Conservation (phyloP, 1,140 invertebrate species). For the Achatina immaculata region DNA sequence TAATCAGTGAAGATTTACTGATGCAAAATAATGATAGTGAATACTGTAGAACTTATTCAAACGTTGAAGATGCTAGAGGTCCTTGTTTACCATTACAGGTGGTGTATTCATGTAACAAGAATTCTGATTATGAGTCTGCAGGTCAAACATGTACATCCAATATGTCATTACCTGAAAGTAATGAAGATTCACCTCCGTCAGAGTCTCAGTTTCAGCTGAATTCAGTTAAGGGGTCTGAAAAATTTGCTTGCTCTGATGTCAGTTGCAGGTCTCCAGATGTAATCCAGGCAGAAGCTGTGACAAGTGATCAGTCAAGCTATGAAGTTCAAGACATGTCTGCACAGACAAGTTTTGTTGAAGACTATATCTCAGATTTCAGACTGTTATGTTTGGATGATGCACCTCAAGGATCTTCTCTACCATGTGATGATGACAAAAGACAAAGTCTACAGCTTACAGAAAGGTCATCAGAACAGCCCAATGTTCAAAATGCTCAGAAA, state of each 20-base stretch:
- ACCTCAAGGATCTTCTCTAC: neutral
- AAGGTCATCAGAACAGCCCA: neutral
- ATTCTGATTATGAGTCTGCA: no score
- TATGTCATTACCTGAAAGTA: no score
- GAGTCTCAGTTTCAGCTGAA: no score
- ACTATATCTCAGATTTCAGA: neutral
- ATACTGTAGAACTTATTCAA: neutral
- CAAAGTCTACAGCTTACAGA: neutral
- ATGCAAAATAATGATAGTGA: neutral
- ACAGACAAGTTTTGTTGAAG: conserved; percentile 16
- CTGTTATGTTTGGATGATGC: neutral
- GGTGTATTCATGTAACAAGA: no score
- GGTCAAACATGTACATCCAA: no score
- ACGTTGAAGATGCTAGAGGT: neutral
- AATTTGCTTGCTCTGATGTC: no score
- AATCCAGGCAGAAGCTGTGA: no score
- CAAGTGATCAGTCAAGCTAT: neutral
- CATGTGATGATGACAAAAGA: neutral
- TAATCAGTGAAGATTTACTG: neutral
- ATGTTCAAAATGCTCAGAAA: neutral
- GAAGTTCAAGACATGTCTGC: conserved; percentile 25
- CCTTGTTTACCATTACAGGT: neutral
- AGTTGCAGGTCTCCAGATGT: no score
- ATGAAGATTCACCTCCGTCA: no score
- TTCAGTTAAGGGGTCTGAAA: no score